Evolutionary conservation across 2,888 invertebrate species (phyloP), one percentile per base, ranked within the genome.

Genomic region (Automeris io): DNA sequence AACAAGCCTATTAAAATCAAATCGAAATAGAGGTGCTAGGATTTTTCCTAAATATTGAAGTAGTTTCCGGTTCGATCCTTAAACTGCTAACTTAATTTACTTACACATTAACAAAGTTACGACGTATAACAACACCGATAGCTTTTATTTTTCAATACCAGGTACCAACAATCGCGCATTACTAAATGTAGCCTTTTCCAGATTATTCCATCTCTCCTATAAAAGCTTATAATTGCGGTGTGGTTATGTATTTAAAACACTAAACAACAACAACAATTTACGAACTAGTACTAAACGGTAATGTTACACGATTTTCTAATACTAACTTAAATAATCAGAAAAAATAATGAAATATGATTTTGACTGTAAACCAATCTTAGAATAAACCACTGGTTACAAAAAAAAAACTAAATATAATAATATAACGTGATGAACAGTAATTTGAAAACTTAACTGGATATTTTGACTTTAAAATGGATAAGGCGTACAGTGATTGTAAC

Each of bases 261-360:
- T 59, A 67, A 71, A 71, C 70, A 70, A 69, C 65, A 79, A 75
- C 69, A 76, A 73, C 56, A 51, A 66, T 66, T 51, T 45, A 68
- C 42, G 59, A 63, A 70, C 7, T 75, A 76, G 72, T 69, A 72
- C 67, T 69, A 72, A 7, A 16, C 2, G 29, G 8, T 29, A 29
- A 29, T 16, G 16, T 29, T 29, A 16, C 16, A 29, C 16, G 4
- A 8, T 7, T 16, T 16, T n/a, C 29, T 16, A 8, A 29, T 1
- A 16, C 16, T 19, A 19, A 19, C 33, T 21, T 18, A 33, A 19
- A 36, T 48, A 46, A 43, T 45, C 19, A n/a, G 18, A 16, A 12
- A 12, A 16, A 12, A 3, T 16, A 31, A 13, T 4, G 13, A 3
- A 29, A 18, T 18, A 18, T 7, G 16, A n/a, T n/a, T 29, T 5